Evolutionary conservation across 2,888 invertebrate genomes (phyloP).

Genomic region (Lamproptera curius): DNA sequence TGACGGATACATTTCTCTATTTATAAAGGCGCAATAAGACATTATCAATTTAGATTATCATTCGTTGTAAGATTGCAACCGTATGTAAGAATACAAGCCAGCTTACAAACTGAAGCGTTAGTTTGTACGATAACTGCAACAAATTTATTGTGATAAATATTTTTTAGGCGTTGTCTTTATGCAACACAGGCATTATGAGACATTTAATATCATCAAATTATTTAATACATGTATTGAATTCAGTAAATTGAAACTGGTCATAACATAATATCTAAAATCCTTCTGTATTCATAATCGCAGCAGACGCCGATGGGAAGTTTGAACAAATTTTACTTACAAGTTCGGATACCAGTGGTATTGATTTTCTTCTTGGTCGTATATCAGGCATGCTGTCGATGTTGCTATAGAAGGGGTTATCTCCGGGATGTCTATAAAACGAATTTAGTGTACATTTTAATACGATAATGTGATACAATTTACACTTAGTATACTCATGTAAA

Average conservation of each 20-base stretch:
- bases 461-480: too few relatives aligned
- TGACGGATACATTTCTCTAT: too few relatives aligned
- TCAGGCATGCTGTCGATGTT: constrained; percentile 99
- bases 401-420: constrained; percentile 99
- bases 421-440: constrained; percentile 83
- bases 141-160: too few relatives aligned
- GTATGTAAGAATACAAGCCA: not conserved
- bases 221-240: not conserved
- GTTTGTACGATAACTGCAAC: too few relatives aligned
- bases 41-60: not conserved
- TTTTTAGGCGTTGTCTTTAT: too few relatives aligned
- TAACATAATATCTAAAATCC: constrained; percentile 54
- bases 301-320: constrained; percentile 25
- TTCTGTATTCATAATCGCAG: constrained; percentile 34
- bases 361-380: constrained; percentile 97
- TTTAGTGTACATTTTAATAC: too few relatives aligned
- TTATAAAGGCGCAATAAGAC: too few relatives aligned
- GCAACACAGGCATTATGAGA: too few relatives aligned
- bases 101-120: constrained; percentile 20
- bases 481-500: too few relatives aligned
- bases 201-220: too few relatives aligned
- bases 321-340: constrained; percentile 88
- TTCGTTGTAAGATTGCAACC: too few relatives aligned
- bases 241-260: constrained; percentile 57
- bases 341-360: constrained; percentile 98